A percentile compares a stretch with the other conserved stretches of the same genome.
Evolutionary conservation across 2,113 vertebrate genomes (phyloP).

Genomic region (Turdus rufiventris): DNA sequence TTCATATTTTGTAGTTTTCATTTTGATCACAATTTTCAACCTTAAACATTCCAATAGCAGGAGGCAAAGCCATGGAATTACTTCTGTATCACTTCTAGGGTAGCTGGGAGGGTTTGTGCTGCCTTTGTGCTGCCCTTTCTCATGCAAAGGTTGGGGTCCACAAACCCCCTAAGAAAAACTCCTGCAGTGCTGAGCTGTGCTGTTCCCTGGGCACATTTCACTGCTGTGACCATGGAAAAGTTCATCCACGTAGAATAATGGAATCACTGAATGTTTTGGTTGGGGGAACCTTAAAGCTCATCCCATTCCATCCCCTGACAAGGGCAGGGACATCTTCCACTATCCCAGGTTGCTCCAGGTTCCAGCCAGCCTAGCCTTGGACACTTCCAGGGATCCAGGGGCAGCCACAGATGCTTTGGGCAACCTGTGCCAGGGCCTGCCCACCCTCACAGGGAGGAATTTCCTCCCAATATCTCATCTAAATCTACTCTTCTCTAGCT

Average conservation of each 20-base stretch:
- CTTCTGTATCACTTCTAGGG: neutral
- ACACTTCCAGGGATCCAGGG: neutral
- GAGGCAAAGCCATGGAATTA: accelerated
- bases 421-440: accelerated
- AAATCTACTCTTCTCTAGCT: neutral
- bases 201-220: neutral
- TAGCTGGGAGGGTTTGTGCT: neutral
- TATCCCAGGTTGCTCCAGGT: neutral
- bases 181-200: neutral
- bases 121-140: neutral
- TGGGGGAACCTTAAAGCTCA: neutral
- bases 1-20: accelerated
- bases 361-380: accelerated
- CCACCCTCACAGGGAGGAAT: neutral
- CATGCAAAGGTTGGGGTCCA: neutral
- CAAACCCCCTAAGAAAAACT: accelerated
- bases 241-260: neutral
- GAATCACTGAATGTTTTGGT: neutral
- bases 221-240: neutral
- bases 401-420: neutral
- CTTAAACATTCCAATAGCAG: neutral
- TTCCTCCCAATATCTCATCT: neutral
- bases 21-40: neutral
- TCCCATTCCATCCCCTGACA: accelerated
- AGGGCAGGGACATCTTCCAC: neutral